Conservation (phyloP, 2,113 vertebrate genomes). For the Nymphicus hollandicus region DNA sequence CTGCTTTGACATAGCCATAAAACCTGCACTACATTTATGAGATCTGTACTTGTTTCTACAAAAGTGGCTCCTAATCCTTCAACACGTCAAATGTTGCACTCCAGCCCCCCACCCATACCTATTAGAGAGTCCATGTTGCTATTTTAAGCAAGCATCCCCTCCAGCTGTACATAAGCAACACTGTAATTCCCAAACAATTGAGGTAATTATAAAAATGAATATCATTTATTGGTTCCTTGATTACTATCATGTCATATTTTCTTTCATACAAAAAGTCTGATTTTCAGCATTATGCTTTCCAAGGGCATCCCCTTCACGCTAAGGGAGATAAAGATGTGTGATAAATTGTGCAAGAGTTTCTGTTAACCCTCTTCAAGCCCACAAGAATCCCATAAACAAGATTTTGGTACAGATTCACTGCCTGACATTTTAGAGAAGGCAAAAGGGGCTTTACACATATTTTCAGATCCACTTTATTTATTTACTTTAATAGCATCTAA, state of each 20-base stretch:
- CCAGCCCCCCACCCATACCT: not conserved
- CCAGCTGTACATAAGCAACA: not conserved
- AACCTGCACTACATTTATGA: not conserved
- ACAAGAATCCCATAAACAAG: slow-evolving; percentile 57
- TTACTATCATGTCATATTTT: slow-evolving; percentile 66
- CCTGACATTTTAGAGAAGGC: not conserved
- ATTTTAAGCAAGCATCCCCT: slow-evolving; percentile 3
- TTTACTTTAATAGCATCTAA: not conserved
- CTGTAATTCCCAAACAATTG: slow-evolving; percentile 65
- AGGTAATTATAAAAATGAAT: slow-evolving; percentile 76
- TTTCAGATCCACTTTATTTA: not conserved
- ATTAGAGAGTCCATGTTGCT: not conserved
- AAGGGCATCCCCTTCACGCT: not conserved
- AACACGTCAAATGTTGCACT: not conserved
- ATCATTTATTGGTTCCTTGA: slow-evolving; percentile 76
- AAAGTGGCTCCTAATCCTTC: not conserved
- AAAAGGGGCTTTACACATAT: not conserved
- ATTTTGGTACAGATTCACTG: slow-evolving; percentile 30
- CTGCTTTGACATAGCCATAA: not conserved
- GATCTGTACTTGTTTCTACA: not conserved
- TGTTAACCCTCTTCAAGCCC: slow-evolving; percentile 35
- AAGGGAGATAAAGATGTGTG: not conserved
- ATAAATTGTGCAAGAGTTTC: slow-evolving; percentile 51
- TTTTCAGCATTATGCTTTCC: slow-evolving; percentile 26
- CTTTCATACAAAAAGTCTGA: slow-evolving; percentile 72